phyloP scores from a whole-genome alignment of 2,888 invertebrate genomes.

The Eupithecia dodoneata region DNA sequence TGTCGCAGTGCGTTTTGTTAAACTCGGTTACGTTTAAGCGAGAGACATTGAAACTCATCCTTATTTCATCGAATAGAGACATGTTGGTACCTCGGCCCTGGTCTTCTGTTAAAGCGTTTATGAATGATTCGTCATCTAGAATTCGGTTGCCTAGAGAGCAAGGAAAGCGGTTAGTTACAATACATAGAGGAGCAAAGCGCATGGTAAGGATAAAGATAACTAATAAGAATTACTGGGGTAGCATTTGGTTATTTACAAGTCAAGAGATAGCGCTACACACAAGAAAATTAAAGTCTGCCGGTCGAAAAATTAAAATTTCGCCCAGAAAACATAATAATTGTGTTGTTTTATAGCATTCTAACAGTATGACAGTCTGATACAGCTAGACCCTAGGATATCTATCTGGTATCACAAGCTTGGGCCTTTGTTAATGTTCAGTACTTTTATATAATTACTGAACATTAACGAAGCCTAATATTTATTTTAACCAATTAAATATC shows the following conservation, averaged over 20 bases:
- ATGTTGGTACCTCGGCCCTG: constrained; percentile 71
- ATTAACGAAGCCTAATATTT: no score
- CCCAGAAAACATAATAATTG: background rate
- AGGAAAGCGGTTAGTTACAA: constrained; percentile 30
- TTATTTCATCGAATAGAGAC: constrained; percentile 76
- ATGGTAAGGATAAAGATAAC: background rate
- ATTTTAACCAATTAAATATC: background rate
- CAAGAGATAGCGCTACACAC: background rate
- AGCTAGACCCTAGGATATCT: no score
- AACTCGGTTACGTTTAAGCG: constrained; percentile 52
- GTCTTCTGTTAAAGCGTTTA: constrained; percentile 67
- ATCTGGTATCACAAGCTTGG: no score
- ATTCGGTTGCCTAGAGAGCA: constrained; percentile 65
- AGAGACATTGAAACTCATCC: constrained; percentile 71
- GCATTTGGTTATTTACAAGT: background rate
- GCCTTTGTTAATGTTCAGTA: no score
- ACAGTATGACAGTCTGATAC: no score
- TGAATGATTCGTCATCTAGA: constrained; percentile 74
- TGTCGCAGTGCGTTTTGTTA: constrained; percentile 49
- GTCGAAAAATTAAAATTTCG: background rate
- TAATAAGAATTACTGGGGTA: background rate
- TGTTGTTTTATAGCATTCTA: no score
- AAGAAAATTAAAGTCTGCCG: background rate
- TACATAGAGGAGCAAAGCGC: constrained; percentile 5
- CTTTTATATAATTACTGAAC: no score